phyloP scores from a whole-genome alignment of 2,113 vertebrate genomes.

The Columba livia region DNA sequence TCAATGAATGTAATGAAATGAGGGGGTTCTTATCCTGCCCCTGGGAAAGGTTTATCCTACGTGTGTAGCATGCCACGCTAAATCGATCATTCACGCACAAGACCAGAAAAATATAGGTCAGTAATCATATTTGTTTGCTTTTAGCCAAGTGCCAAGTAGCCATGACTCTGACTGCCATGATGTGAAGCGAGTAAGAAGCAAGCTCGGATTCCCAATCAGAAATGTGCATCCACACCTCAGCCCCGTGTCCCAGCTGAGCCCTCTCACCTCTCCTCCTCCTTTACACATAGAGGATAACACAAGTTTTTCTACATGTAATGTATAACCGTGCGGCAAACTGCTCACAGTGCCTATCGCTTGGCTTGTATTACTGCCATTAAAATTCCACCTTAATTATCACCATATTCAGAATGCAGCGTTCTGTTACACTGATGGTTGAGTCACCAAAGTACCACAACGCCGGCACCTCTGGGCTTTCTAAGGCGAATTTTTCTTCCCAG shows the following conservation, averaged over 20 bases:
- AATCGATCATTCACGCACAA: background rate
- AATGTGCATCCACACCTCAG: background rate
- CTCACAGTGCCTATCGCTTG: background rate
- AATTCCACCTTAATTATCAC: background rate
- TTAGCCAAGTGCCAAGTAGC: background rate
- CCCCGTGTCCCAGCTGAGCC: background rate
- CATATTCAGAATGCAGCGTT: background rate
- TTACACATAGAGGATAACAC: background rate
- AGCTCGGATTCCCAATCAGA: background rate
- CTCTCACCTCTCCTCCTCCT: background rate
- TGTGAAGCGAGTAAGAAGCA: background rate
- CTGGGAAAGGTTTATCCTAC: background rate
- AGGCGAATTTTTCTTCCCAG: background rate
- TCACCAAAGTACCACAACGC: background rate
- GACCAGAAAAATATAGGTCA: background rate
- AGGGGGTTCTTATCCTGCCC: background rate
- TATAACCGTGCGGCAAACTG: background rate
- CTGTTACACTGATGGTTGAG: background rate
- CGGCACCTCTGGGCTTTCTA: background rate
- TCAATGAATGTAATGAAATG: background rate
- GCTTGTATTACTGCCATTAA: background rate
- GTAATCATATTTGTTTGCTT: background rate
- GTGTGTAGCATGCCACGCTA: rapidly evolving
- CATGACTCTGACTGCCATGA: background rate
- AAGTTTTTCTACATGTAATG: rapidly evolving